These are phyloP conservation scores for Norana najaformis DNA, from an alignment of 2,888 invertebrate species.

Conservation along the genomic window DNA sequence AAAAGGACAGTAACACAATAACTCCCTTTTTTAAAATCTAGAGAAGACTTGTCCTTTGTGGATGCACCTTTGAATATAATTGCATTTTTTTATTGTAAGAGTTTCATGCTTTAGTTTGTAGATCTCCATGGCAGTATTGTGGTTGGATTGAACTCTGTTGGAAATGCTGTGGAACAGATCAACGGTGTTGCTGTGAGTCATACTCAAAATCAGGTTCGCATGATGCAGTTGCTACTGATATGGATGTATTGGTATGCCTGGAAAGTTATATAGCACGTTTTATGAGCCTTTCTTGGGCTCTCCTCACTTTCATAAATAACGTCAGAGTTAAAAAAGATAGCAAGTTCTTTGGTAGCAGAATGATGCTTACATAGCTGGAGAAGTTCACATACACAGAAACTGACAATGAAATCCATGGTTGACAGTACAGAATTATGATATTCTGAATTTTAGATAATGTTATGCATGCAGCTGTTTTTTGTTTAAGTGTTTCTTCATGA, in stretches of 20 bases:
- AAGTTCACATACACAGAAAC: too few species aligned
- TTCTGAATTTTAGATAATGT: too few species aligned
- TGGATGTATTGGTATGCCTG: not conserved
- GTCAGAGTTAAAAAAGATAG: not conserved
- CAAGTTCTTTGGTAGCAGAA: too few species aligned
- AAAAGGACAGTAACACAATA: not conserved
- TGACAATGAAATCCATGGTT: too few species aligned
- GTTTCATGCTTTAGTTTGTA: not conserved
- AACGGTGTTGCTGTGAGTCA: conserved; percentile 9
- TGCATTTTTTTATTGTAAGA: not conserved
- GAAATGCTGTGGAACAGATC: not conserved
- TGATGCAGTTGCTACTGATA: not conserved
- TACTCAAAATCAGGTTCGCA: not conserved
- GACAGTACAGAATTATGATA: too few species aligned
- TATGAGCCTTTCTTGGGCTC: not conserved
- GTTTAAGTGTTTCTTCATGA: too few species aligned
- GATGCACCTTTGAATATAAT: too few species aligned
- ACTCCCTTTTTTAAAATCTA: not conserved
- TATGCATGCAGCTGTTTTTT: too few species aligned
- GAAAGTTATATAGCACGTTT: not conserved
- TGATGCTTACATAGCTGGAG: too few species aligned
- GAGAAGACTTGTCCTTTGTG: too few species aligned
- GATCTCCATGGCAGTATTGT: not conserved
- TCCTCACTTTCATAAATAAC: not conserved
- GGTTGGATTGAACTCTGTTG: not conserved